Conservation (phyloP, 2,113 vertebrate species). For the Tichodroma muraria region DNA sequence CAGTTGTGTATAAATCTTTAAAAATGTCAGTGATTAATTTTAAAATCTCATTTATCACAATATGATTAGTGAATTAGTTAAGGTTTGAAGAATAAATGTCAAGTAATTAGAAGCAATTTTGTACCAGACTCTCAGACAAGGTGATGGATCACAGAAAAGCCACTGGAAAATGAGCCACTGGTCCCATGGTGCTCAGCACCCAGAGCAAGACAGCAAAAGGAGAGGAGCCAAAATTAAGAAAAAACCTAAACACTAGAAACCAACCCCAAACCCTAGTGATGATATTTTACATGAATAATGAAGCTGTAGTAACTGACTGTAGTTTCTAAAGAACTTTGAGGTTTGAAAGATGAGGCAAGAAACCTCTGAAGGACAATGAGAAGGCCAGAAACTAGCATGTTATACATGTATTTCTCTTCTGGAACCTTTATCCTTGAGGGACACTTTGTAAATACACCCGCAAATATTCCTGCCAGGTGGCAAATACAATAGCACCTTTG, state of each 20-base stretch:
- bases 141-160: neutral
- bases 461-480: neutral
- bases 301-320: neutral
- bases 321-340: neutral
- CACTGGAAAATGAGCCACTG: neutral
- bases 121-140: neutral
- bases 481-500: neutral
- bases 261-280: neutral
- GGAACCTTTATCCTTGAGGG: neutral
- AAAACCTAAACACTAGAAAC: neutral
- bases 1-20: slow-evolving; percentile 7
- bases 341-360: neutral
- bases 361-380: neutral
- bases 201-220: neutral
- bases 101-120: neutral
- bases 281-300: neutral
- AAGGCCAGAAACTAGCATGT: neutral
- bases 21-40: slow-evolving; percentile 40
- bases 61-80: slow-evolving; percentile 22
- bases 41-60: slow-evolving; percentile 32
- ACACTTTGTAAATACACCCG: neutral
- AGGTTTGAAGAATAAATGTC: slow-evolving; percentile 20
- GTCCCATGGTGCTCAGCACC: neutral
- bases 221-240: neutral
- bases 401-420: neutral